Conservation (phyloP, 2,113 vertebrate genomes). For the Trematomus loennbergii region DNA sequence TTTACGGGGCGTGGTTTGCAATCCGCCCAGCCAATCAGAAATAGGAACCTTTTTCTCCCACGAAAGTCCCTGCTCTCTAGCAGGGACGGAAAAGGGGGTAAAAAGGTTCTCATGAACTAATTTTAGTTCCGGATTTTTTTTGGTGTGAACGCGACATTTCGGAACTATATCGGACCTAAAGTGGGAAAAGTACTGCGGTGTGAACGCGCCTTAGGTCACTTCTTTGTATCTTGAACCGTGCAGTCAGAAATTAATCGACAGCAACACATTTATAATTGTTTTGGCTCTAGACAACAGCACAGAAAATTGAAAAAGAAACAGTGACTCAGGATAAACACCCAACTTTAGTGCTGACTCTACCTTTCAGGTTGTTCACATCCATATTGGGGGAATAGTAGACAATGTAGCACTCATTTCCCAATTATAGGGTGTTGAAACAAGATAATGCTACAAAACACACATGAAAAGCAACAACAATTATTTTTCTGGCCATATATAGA, state of each 20-base stretch:
- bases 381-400: not conserved
- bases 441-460: not conserved
- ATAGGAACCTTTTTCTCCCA: too few species aligned
- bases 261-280: slow-evolving; percentile 15
- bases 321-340: slow-evolving; percentile 3
- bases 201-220: too few species aligned
- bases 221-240: not conserved
- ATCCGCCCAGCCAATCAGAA: too few species aligned
- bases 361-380: not conserved
- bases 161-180: too few species aligned
- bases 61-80: too few species aligned
- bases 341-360: slow-evolving; percentile 5
- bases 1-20: too few species aligned
- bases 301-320: not conserved
- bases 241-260: not conserved
- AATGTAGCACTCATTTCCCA: not conserved
- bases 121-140: too few species aligned
- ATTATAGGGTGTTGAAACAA: not conserved
- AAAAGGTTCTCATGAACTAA: too few species aligned
- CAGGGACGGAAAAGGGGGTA: too few species aligned
- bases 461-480: not conserved
- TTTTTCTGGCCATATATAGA: not conserved
- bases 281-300: not conserved
- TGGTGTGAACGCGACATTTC: too few species aligned
- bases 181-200: too few species aligned